Conservation (phyloP, 2,888 invertebrate species). For the Pseudoips prasinana region DNA sequence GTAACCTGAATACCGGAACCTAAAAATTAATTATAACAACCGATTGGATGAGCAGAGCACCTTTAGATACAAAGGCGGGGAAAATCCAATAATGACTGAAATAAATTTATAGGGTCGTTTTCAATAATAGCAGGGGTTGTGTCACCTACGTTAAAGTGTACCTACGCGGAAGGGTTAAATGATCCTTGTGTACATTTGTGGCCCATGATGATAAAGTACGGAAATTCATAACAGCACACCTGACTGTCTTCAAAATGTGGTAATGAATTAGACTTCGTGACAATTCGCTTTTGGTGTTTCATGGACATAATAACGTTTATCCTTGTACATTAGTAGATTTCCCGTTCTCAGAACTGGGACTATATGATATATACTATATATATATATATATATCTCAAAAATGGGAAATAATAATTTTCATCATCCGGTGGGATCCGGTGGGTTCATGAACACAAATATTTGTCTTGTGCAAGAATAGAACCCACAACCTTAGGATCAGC, state of each 20-base stretch:
- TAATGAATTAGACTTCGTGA: too few relatives aligned
- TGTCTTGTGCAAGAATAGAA: too few relatives aligned
- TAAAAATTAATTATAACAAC: slow-evolving; percentile 29
- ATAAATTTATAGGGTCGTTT: slow-evolving; percentile 52
- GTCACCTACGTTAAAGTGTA: slow-evolving; percentile 35
- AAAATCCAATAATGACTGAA: slow-evolving; percentile 45
- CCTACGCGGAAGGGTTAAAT: slow-evolving; percentile 38
- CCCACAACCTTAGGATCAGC: too few relatives aligned
- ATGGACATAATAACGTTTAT: not conserved
- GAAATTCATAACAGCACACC: slow-evolving; percentile 5
- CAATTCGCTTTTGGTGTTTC: not conserved
- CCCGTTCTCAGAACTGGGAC: too few relatives aligned
- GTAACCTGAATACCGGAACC: slow-evolving; percentile 12
- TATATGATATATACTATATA: too few relatives aligned
- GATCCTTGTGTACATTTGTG: slow-evolving; percentile 27
- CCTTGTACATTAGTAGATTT: too few relatives aligned
- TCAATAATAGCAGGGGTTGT: slow-evolving; percentile 42
- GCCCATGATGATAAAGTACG: slow-evolving; percentile 16
- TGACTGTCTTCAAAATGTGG: not conserved
- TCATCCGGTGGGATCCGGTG: too few relatives aligned
- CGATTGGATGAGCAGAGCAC: slow-evolving; percentile 13
- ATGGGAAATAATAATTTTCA: too few relatives aligned
- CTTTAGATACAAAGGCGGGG: slow-evolving; percentile 22
- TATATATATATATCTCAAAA: too few relatives aligned
- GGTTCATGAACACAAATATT: too few relatives aligned